A percentile compares a stretch with the other conserved stretches of the same genome.
Conservation (phyloP, 2,113 vertebrate species). For the Fregetta grallaria region DNA sequence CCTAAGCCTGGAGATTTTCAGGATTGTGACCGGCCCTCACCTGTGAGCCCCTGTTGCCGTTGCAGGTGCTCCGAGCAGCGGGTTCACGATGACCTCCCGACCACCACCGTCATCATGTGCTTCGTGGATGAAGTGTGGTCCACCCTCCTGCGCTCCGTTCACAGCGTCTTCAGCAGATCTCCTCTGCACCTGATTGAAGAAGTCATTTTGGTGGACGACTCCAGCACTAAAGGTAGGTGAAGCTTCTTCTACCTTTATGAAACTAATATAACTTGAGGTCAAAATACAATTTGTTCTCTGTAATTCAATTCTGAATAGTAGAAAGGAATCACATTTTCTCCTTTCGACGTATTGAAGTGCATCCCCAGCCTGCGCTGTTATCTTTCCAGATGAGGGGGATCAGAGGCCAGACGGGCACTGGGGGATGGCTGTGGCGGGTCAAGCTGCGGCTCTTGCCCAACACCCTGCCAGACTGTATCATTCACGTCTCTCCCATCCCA, state of each 20-base stretch:
- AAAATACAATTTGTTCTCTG: not conserved
- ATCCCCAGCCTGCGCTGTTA: fast-evolving
- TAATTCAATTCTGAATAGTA: not conserved
- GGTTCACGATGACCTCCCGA: constrained; percentile 86
- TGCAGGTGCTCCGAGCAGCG: constrained; percentile 82
- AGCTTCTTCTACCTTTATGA: not conserved
- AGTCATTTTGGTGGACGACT: constrained; percentile 94
- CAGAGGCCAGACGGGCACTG: not conserved
- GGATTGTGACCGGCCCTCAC: fast-evolving
- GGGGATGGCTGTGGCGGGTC: not conserved
- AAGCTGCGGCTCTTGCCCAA: not conserved
- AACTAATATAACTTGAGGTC: not conserved
- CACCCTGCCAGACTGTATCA: not conserved
- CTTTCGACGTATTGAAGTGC: fast-evolving
- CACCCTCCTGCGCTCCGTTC: constrained; percentile 91
- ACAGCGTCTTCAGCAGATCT: constrained; percentile 92
- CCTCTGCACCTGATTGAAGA: constrained; percentile 86
- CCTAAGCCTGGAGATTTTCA: fast-evolving
- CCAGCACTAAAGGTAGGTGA: constrained; percentile 87
- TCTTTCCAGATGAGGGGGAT: not conserved
- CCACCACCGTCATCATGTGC: constrained; percentile 93
- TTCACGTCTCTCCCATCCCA: not conserved
- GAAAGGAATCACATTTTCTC: not conserved
- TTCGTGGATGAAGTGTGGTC: constrained; percentile 99
- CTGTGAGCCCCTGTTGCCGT: not conserved